Conservation (phyloP, 2,888 invertebrate species). For the Drosophila demipolita region DNA sequence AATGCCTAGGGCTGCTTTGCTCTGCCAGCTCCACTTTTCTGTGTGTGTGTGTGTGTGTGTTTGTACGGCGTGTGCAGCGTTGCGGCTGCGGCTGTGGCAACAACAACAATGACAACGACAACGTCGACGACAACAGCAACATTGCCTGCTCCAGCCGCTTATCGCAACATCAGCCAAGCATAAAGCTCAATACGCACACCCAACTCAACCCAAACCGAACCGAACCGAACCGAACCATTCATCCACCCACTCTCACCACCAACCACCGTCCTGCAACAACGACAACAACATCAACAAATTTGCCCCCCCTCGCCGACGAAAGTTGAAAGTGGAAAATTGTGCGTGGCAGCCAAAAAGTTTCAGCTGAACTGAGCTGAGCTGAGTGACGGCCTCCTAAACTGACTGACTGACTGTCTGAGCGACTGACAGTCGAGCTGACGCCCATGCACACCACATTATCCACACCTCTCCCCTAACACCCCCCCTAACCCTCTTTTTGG, state of each 20-base stretch:
- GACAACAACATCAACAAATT: conserved; percentile 2
- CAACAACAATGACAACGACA: conserved; percentile 27
- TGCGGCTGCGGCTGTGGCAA: conserved; percentile 68
- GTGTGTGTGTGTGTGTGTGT: conserved; percentile 14
- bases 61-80: conserved; percentile 70
- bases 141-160: conserved; percentile 61
- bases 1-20: conserved; percentile 51
- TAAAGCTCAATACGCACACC: conserved; percentile 64
- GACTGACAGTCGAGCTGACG: conserved; percentile 21
- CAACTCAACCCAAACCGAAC: conserved; percentile 6
- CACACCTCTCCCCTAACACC: not conserved
- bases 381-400: conserved; percentile 55
- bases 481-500: conserved; percentile 3
- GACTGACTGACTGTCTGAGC: conserved; percentile 31
- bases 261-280: conserved; percentile 46
- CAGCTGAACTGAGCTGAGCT: conserved; percentile 46
- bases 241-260: conserved; percentile 16
- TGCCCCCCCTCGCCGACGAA: conserved; percentile 30
- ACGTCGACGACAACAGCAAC: conserved; percentile 48
- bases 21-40: conserved; percentile 25
- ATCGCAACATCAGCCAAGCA: conserved; percentile 80
- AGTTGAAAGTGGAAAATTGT: conserved; percentile 79
- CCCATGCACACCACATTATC: conserved; percentile 2
- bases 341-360: conserved; percentile 76
- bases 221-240: not conserved